These are phyloP conservation scores for Leptinotarsa undecemlineata DNA, from an alignment of 1,140 invertebrate genomes.

Conservation along the genomic window DNA sequence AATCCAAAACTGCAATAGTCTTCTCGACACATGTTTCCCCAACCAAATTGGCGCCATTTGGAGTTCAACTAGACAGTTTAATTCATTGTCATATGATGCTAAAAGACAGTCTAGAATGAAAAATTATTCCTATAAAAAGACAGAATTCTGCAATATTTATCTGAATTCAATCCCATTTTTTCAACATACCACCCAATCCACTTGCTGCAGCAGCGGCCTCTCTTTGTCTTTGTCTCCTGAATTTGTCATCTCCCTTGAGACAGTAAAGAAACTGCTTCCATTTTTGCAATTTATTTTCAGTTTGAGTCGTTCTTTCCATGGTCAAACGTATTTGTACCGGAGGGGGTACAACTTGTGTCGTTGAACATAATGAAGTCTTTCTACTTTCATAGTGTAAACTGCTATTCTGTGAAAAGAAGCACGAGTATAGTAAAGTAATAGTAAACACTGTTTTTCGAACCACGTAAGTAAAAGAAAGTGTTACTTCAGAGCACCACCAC, in stretches of 20 bases:
- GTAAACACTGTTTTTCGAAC: too few species aligned
- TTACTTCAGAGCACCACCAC: too few species aligned
- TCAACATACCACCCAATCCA: constrained; percentile 22
- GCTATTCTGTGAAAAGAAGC: constrained; percentile 41
- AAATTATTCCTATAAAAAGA: too few species aligned
- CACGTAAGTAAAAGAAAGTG: too few species aligned
- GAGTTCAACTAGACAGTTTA: too few species aligned
- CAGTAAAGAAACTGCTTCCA: constrained; percentile 81
- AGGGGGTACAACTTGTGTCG: constrained; percentile 47
- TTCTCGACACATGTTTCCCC: too few species aligned
- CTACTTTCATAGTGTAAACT: constrained; percentile 42
- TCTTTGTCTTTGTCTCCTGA: constrained; percentile 72
- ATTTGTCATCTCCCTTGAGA: constrained; percentile 76
- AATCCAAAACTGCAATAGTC: too few species aligned
- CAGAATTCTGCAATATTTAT: too few species aligned
- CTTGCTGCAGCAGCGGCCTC: constrained; percentile 60
- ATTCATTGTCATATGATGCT: too few species aligned
- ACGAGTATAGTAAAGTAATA: background rate
- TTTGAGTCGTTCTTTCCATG: constrained; percentile 81
- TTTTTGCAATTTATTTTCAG: constrained; percentile 71
- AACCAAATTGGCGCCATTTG: too few species aligned
- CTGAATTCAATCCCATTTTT: too few species aligned
- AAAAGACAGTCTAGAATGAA: too few species aligned
- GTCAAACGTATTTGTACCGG: constrained; percentile 61
- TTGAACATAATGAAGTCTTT: constrained; percentile 45